Percentiles rank a stretch among this genome's conserved stretches.
phyloP scores from a whole-genome alignment of 2,888 invertebrate species.

The Leptodirus hochenwartii region DNA sequence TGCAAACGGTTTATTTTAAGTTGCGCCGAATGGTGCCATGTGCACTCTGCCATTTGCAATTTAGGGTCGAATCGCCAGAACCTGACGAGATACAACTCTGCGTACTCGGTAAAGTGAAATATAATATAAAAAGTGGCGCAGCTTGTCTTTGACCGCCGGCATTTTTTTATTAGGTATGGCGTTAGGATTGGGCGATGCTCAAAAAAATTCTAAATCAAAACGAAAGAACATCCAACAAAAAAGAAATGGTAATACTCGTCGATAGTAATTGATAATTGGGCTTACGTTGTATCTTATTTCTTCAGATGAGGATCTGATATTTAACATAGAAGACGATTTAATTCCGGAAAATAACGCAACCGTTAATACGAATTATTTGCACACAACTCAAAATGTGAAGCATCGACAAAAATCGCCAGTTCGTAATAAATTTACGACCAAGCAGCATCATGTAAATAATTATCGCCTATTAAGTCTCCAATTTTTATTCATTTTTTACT shows the following conservation, averaged over 20 bases:
- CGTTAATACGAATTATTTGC: conserved; percentile 11
- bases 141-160: conserved; percentile 3
- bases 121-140: conserved; percentile 2
- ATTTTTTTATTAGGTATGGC: conserved; percentile 44
- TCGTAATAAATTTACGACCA: conserved; percentile 21
- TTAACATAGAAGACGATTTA: conserved; percentile 60
- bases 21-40: conserved; percentile 75
- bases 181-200: conserved; percentile 47
- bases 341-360: conserved; percentile 22
- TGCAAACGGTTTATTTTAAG: conserved; percentile 74
- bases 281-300: conserved; percentile 7
- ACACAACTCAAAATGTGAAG: conserved; percentile 25
- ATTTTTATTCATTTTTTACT: conserved; percentile 11
- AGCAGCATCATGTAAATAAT: conserved; percentile 23
- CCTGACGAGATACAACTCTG: conserved; percentile 48
- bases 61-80: conserved; percentile 75
- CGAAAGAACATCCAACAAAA: conserved; percentile 24
- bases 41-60: conserved; percentile 62
- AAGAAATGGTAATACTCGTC: conserved; percentile 18
- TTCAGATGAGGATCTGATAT: conserved; percentile 62
- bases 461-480: background rate
- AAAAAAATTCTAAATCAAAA: conserved; percentile 29
- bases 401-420: conserved; percentile 35
- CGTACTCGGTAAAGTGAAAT: conserved; percentile 36
- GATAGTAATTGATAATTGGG: conserved; percentile 10